phyloP scores from a whole-genome alignment of 1,140 invertebrate genomes.

The Halictus rubicundus region DNA sequence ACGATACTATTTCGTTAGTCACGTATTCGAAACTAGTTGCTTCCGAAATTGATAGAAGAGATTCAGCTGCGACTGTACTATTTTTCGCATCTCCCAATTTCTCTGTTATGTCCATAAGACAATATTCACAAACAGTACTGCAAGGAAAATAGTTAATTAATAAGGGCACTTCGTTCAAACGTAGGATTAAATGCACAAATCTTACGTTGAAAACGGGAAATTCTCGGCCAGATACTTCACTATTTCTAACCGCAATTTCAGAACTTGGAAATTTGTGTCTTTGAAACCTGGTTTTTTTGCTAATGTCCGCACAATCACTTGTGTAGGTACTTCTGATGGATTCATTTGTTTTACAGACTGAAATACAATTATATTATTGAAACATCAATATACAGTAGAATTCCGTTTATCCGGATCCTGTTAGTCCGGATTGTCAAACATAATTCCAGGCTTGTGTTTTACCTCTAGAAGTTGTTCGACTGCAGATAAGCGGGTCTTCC shows the following conservation, averaged over 20 bases:
- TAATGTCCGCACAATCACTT: constrained; percentile 88
- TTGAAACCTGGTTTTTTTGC: constrained; percentile 94
- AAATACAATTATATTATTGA: constrained; percentile 44
- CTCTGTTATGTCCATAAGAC: constrained; percentile 90
- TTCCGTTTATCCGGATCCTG: too few species aligned
- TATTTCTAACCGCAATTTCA: constrained; percentile 91
- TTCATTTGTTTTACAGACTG: constrained; percentile 84
- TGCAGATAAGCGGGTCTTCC: constrained; percentile 91
- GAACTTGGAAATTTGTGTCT: constrained; percentile 95
- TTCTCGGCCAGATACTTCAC: constrained; percentile 90
- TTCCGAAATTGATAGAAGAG: constrained; percentile 88
- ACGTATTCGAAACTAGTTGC: constrained; percentile 89
- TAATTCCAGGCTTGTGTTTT: constrained; percentile 5
- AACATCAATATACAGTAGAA: not conserved
- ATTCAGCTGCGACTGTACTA: constrained; percentile 85
- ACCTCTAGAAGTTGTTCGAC: constrained; percentile 87
- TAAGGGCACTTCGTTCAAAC: not conserved
- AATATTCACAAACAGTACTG: constrained; percentile 87
- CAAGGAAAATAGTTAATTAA: constrained; percentile 29
- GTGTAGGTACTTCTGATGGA: constrained; percentile 85
- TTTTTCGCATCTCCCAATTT: constrained; percentile 94
- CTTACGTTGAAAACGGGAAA: constrained; percentile 85
- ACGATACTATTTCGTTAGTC: constrained; percentile 85
- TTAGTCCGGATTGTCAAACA: too few species aligned
- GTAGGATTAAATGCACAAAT: constrained; percentile 32